These are phyloP conservation scores for Lithobates sylvaticus DNA, from an alignment of 2,797 vertebrate species.

Conservation along the genomic window DNA sequence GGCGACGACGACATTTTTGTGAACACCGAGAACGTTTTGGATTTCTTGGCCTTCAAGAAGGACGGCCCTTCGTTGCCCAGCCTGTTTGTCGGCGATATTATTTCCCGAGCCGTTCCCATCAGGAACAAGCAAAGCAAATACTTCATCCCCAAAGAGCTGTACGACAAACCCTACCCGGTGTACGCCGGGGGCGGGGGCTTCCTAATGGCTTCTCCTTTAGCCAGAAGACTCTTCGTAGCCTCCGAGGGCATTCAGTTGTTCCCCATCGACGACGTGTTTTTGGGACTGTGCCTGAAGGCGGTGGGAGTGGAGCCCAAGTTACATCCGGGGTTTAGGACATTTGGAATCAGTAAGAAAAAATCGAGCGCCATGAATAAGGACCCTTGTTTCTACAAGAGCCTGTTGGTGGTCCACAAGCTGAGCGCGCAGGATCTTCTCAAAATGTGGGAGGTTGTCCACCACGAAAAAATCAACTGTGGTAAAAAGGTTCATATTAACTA, in stretches of 20 bases:
- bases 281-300: constrained; percentile 86
- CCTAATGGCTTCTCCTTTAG: constrained; percentile 79
- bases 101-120: constrained; percentile 82
- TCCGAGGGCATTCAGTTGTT: constrained; percentile 81
- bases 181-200: constrained; percentile 88
- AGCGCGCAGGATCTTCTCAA: constrained; percentile 78
- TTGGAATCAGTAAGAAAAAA: constrained; percentile 76
- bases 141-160: constrained; percentile 83
- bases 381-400: constrained; percentile 84
- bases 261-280: constrained; percentile 89
- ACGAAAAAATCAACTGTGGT: constrained; percentile 75
- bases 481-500: constrained; percentile 61
- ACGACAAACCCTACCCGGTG: constrained; percentile 80
- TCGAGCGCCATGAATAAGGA: constrained; percentile 80
- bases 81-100: constrained; percentile 86
- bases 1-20: constrained; percentile 89
- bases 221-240: constrained; percentile 70
- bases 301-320: constrained; percentile 75
- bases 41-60: constrained; percentile 74
- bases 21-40: constrained; percentile 82
- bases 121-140: constrained; percentile 86
- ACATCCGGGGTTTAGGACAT: constrained; percentile 84
- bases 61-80: constrained; percentile 68
- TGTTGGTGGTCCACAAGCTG: constrained; percentile 88
- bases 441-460: constrained; percentile 83